Evolutionary conservation across 1,140 invertebrate species (phyloP).

Genomic region (Panulirus ornatus): DNA sequence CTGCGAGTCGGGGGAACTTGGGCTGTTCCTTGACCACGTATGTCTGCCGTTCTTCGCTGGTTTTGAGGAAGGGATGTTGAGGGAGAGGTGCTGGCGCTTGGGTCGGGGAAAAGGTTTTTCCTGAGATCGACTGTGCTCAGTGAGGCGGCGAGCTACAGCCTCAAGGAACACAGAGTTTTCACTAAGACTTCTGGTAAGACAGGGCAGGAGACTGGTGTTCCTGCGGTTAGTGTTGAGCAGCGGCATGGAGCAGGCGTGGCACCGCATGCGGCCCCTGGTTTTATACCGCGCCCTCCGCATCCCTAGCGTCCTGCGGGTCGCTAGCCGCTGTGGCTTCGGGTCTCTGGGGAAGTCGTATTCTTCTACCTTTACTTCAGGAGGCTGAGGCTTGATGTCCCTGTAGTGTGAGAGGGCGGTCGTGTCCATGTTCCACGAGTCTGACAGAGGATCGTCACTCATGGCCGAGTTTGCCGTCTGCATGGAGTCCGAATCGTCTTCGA

Average conservation of each 20-base stretch:
- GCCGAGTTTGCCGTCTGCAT: conserved; percentile 34
- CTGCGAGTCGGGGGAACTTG: conserved; percentile 5
- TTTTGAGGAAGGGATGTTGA: background rate
- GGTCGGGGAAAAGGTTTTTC: background rate
- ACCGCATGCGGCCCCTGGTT: conserved; percentile 31
- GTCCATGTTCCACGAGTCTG: background rate
- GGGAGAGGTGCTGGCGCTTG: background rate
- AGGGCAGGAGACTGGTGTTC: background rate
- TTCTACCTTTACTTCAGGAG: background rate
- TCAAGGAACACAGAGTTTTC: conserved; percentile 52
- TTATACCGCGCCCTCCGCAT: conserved; percentile 20
- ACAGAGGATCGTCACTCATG: conserved; percentile 24
- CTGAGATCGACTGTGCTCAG: conserved; percentile 24
- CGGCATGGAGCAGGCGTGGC: conserved; percentile 55
- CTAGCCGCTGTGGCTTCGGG: background rate
- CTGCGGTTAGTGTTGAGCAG: conserved; percentile 10
- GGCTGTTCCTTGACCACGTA: background rate
- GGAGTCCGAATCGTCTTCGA: conserved; percentile 70
- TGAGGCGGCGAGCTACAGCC: conserved; percentile 27
- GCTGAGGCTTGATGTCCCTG: conserved; percentile 2
- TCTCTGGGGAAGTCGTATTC: background rate
- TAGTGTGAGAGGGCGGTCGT: conserved; percentile 17
- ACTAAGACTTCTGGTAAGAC: conserved; percentile 48
- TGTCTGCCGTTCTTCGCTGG: conserved; percentile 6
- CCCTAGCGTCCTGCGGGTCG: background rate